Conservation (phyloP, 1,140 invertebrate genomes). For the Procambarus clarkii region DNA sequence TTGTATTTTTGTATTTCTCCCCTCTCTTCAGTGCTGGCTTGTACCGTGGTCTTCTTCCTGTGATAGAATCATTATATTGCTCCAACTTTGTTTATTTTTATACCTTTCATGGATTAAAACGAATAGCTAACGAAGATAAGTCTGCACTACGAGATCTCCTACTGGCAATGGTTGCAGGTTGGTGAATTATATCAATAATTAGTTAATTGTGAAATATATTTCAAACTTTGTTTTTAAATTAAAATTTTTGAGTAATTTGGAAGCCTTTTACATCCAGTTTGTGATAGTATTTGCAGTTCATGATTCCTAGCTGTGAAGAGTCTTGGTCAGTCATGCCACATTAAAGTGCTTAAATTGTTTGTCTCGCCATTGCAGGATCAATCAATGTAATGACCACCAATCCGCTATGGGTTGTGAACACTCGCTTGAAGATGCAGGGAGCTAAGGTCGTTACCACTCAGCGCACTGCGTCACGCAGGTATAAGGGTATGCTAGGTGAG, state of each 20-base stretch:
- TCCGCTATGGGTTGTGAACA: constrained; percentile 94
- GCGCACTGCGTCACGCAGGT: constrained; percentile 69
- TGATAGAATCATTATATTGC: constrained; percentile 87
- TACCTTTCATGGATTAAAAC: constrained; percentile 89
- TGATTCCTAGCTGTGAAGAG: no score
- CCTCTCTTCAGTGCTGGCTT: constrained; percentile 76
- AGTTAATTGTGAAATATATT: no score
- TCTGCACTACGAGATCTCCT: constrained; percentile 85
- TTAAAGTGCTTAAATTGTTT: not conserved
- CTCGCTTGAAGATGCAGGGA: constrained; percentile 86
- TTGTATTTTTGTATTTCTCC: not conserved
- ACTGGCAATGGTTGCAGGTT: constrained; percentile 86
- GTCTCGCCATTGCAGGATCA: constrained; percentile 78
- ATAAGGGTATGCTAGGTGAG: constrained; percentile 79
- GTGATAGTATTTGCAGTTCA: no score
- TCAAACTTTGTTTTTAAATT: no score
- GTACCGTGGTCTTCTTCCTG: constrained; percentile 88
- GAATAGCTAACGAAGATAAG: constrained; percentile 77
- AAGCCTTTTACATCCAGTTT: no score
- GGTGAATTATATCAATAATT: constrained; percentile 28
- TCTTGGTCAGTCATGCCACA: no score
- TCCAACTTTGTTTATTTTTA: constrained; percentile 97
- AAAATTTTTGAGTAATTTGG: no score
- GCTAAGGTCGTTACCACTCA: constrained; percentile 73
- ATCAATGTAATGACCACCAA: constrained; percentile 90